phyloP scores from a whole-genome alignment of 2,888 invertebrate species.

The Cordilura impudica region DNA sequence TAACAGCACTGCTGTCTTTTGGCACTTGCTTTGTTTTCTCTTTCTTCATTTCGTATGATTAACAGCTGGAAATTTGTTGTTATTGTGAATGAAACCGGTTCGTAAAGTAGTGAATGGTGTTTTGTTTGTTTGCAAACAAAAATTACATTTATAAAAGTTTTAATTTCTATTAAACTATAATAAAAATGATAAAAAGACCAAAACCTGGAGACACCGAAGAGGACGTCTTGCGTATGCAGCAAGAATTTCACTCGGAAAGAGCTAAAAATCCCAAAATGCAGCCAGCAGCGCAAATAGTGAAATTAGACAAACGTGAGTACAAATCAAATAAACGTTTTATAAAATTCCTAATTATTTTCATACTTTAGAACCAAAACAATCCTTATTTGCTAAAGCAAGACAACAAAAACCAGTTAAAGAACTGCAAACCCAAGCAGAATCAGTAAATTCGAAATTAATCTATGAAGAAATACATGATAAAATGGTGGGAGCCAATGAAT shows the following conservation, averaged over 20 bases:
- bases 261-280: constrained; percentile 79
- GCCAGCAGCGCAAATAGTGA: constrained; percentile 82
- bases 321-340: neutral
- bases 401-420: neutral
- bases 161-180: neutral
- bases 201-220: constrained; percentile 85
- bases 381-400: constrained; percentile 72
- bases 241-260: constrained; percentile 82
- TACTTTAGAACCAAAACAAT: constrained; percentile 69
- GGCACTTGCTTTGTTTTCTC: neutral
- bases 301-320: constrained; percentile 70
- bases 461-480: constrained; percentile 69
- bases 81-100: neutral
- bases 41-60: neutral
- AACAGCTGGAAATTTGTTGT: neutral
- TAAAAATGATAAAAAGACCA: constrained; percentile 79
- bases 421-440: neutral
- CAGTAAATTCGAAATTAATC: constrained; percentile 51
- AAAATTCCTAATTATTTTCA: neutral
- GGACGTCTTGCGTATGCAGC: constrained; percentile 86
- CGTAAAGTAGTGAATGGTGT: neutral
- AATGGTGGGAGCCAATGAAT: constrained; percentile 49
- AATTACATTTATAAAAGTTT: neutral
- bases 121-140: neutral
- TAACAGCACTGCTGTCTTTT: no score